Evolutionary conservation across 2,797 vertebrate genomes (phyloP), one percentile per base, ranked within the genome.

Genomic region (Sphenodon punctatus): DNA sequence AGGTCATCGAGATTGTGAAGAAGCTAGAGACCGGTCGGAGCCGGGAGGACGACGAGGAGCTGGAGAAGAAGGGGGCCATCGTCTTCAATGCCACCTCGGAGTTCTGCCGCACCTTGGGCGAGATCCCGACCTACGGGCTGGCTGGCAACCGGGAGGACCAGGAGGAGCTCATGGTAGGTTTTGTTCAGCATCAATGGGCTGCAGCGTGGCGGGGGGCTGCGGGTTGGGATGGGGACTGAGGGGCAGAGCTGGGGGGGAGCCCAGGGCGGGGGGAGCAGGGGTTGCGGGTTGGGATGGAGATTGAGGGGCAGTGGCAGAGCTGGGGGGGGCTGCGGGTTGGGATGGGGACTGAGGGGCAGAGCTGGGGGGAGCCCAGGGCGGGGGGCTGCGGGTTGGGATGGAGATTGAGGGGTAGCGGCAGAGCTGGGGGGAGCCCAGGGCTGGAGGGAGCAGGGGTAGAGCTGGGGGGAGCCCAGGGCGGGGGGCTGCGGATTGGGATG

Each of bases 131-230:
- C 3, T 98, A 99, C 1, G 97, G 98, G 30, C 93, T 97, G 72
- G 98, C 98, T 0, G 98, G 98, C 41, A 99, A 99, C 95, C 91
- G 97, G 25, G 97, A 98, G 88, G 98, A 98, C 89, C 97, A 98
- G 88, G 97, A 98, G 30, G 98, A 98, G 56, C 97, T 98, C 27
- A 97, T 99, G 97, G 97, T 97, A 80, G 11, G 88, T 43, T 14
- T 15, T n/a, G n/a, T n/a, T n/a, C n/a, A n/a, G n/a, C 25, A 51
- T 7, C 3, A 1, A 22, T 3, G 16, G 10, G 22, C n/a, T n/a
- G n/a, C n/a, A n/a, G n/a, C n/a, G 10, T 1, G 3, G 46, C 23
- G 12, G 34, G 34, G 10, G n/a, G 13, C 1, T 11, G 25, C 27
- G 43, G 13, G 5, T 48, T 10, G 1, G 11, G n/a, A 15, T 10